Base-by-base conservation (phyloP, 2,888 invertebrate genomes). In the Rhingia campestris region DNA sequence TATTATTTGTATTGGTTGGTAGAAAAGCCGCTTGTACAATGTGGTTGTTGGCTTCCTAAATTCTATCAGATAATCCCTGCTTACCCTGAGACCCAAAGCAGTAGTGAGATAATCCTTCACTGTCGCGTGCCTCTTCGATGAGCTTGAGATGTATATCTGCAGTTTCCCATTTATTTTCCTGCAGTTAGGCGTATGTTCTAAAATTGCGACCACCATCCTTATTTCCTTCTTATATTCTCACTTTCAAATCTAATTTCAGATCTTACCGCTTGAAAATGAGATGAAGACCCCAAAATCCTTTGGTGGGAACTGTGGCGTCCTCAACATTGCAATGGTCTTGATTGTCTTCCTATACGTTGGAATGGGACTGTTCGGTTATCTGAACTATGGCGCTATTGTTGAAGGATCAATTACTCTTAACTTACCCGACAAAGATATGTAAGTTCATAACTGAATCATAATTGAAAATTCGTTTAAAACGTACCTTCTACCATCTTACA, bases 221-320 rank as follows among this genome's bases (percentile, higher is more conserved):
- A 22, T 22, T 22, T 22, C 22, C 22, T 22, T 22, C 22, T 22
- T 22, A 22, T 2, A 22, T 22, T 22, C 1, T 22, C 1, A 22
- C 4, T 47, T 22, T 0, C 6, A 1, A 2, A 6, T 67, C 61
- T 74, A 54, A 82, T 89, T 89, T 5, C 88, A 98, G 97, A 96
- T 98, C 45, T 93, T 98, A 89, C 98, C 99, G 0, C 90, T 99
- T 87, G 98, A 98, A 91, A 98, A 98, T 90, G 97, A 97, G 90
- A 98, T 99, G 98, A 96, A 96, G 90, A 94, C 94, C 0, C 98
- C 98, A 0, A 94, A 94, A 87, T 93, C 94, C 53, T 98, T 99
- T 91, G 95, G 95, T 1, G 95, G 95, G 7, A 92, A 93, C 54
- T 95, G 93, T 77, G 98, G 98, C 3, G 97, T 98, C 0, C 92